A percentile compares a stretch with the other conserved stretches of the same genome.
Conservation (phyloP, 2,113 vertebrate species). For the Sceloporus tristichus region DNA sequence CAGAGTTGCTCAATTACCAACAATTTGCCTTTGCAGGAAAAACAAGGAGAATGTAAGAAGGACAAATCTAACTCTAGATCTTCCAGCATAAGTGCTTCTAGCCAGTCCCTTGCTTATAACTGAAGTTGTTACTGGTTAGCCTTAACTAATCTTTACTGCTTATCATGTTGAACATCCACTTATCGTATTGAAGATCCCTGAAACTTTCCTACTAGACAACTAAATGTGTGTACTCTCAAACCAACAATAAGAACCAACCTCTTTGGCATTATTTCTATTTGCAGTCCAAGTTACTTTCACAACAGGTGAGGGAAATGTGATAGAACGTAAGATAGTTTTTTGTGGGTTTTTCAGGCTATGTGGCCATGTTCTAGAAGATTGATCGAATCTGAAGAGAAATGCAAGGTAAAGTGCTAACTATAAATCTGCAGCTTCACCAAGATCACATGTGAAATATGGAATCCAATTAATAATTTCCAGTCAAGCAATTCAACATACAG, state of each 20-base stretch:
- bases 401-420: neutral
- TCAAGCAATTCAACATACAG: neutral
- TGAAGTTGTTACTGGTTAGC: neutral
- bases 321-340: neutral
- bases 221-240: neutral
- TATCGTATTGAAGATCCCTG: neutral
- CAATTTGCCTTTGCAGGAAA: no score
- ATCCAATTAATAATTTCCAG: neutral
- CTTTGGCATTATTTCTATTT: accelerated
- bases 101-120: neutral
- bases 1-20: no score
- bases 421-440: neutral
- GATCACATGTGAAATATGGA: neutral
- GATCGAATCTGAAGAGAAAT: neutral
- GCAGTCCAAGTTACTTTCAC: neutral
- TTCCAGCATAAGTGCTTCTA: neutral
- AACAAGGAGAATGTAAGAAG: no score
- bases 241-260: neutral
- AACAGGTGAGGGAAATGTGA: neutral
- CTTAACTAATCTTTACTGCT: neutral
- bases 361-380: neutral
- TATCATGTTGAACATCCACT: neutral
- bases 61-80: neutral
- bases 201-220: neutral
- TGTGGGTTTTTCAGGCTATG: no score